These are phyloP conservation scores for Philereme transversata DNA, from an alignment of 2,888 invertebrate genomes.

Conservation along the genomic window DNA sequence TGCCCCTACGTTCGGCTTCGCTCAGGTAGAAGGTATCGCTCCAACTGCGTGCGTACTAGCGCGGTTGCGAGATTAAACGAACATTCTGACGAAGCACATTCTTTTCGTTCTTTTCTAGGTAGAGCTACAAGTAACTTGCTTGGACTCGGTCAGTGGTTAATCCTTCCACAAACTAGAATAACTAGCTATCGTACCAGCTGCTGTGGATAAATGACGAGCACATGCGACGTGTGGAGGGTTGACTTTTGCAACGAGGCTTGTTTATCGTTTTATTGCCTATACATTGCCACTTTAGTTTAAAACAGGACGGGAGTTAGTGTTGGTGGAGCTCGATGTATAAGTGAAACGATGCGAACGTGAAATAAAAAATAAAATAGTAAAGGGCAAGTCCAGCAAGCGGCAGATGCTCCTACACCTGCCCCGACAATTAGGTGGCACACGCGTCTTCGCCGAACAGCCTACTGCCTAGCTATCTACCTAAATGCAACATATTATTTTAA, in stretches of 20 bases:
- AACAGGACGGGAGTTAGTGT: slow-evolving; percentile 41
- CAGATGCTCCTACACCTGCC: slow-evolving; percentile 80
- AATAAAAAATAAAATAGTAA: slow-evolving; percentile 64
- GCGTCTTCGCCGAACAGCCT: slow-evolving; percentile 57
- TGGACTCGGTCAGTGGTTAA: slow-evolving; percentile 39
- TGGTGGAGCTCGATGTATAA: slow-evolving; percentile 44
- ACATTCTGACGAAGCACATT: slow-evolving; percentile 54
- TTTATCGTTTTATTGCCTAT: slow-evolving; percentile 37
- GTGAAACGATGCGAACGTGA: slow-evolving; percentile 46
- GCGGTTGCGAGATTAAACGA: slow-evolving; percentile 62
- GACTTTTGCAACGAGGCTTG: slow-evolving; percentile 26
- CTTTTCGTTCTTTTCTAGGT: slow-evolving; percentile 41
- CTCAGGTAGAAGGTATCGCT: slow-evolving; percentile 65
- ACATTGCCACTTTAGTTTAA: slow-evolving; percentile 59
- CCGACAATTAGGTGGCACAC: slow-evolving; percentile 72
- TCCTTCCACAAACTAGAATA: slow-evolving; percentile 53
- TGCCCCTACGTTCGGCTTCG: slow-evolving; percentile 59
- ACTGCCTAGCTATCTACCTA: slow-evolving; percentile 16
- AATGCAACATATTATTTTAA: slow-evolving; percentile 9
- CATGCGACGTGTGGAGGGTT: slow-evolving; percentile 31
- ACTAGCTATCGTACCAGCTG: slow-evolving; percentile 62
- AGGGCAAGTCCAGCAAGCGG: slow-evolving; percentile 65
- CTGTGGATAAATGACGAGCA: slow-evolving; percentile 51
- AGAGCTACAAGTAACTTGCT: slow-evolving; percentile 6
- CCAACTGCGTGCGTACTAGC: slow-evolving; percentile 54